Percentiles rank a stretch among this genome's conserved stretches.
Evolutionary conservation across 2,797 vertebrate species (phyloP).

Genomic region (Poecile montanus): DNA sequence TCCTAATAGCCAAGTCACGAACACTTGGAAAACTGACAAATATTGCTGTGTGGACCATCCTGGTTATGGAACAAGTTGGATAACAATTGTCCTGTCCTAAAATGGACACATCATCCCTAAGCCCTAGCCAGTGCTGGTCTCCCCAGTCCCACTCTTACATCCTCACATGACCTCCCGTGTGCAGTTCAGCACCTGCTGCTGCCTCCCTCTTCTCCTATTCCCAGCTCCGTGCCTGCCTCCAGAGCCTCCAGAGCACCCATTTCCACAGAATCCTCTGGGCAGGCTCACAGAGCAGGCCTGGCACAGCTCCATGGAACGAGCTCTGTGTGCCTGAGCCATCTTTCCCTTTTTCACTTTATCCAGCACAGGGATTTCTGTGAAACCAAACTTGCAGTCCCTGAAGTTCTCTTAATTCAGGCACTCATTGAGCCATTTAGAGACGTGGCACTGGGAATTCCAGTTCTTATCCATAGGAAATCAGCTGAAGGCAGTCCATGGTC

Average conservation of each 20-base stretch:
- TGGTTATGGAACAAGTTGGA: not conserved
- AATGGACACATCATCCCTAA: not conserved
- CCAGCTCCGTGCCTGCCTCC: not conserved
- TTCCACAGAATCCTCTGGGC: not conserved
- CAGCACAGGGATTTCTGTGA: not conserved
- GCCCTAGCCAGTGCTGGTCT: fast-evolving
- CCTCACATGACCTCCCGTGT: not conserved
- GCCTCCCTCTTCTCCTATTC: not conserved
- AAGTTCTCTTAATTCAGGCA: not conserved
- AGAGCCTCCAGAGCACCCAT: not conserved
- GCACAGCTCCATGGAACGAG: not conserved
- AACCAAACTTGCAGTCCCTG: not conserved
- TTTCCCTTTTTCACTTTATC: not conserved
- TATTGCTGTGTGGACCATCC: not conserved
- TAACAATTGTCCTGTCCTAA: not conserved
- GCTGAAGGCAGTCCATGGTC: not conserved
- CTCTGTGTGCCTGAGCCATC: not conserved
- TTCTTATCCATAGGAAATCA: not conserved
- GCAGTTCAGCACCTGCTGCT: not conserved
- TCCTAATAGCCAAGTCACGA: not conserved
- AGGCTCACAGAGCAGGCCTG: not conserved
- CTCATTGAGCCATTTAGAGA: not conserved
- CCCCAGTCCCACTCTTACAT: not conserved
- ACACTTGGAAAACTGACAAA: not conserved
- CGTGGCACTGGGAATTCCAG: not conserved